These are phyloP conservation scores for Lophius americanus DNA, from an alignment of 2,797 vertebrate species.

Conservation along the genomic window DNA sequence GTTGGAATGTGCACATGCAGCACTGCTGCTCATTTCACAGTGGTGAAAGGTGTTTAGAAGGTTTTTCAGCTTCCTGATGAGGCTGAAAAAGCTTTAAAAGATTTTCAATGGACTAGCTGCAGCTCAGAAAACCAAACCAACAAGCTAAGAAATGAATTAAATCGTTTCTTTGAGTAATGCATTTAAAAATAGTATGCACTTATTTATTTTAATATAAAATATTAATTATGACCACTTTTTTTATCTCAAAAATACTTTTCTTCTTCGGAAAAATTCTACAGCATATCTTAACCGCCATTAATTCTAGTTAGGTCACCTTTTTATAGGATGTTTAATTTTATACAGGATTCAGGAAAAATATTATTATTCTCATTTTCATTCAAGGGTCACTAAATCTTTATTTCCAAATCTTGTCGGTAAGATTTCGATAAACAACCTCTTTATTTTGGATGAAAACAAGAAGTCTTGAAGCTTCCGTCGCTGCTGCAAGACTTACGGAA, in stretches of 20 bases:
- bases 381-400: not conserved
- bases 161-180: too few species aligned
- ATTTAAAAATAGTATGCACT: too few species aligned
- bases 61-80: too few species aligned
- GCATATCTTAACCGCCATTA: not conserved
- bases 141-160: too few species aligned
- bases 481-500: slow-evolving; percentile 10
- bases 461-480: not conserved
- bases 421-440: not conserved
- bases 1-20: too few species aligned
- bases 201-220: too few species aligned
- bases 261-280: not conserved
- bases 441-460: not conserved
- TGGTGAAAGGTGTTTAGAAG: too few species aligned
- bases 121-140: too few species aligned
- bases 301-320: not conserved
- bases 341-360: not conserved
- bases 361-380: not conserved
- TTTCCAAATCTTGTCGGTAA: not conserved
- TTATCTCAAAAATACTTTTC: not conserved
- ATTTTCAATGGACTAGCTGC: too few species aligned
- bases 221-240: not conserved
- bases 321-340: not conserved
- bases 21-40: too few species aligned
- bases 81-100: too few species aligned